These are phyloP conservation scores for Phyllotis vaccarum DNA, from an alignment of 2,797 vertebrate genomes.

Conservation along the genomic window DNA sequence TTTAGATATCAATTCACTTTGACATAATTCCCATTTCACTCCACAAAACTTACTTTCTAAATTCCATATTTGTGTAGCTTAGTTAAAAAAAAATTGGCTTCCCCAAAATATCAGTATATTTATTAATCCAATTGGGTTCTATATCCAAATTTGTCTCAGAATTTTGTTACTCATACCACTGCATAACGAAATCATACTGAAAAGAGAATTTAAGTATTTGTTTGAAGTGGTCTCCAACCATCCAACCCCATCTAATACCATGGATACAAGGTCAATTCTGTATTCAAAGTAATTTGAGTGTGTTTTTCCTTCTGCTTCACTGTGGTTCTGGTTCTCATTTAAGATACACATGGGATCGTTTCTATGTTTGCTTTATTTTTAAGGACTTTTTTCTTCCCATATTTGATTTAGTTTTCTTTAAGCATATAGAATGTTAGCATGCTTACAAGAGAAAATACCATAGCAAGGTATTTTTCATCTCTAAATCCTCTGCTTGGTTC, in stretches of 20 bases:
- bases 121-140: background rate
- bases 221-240: background rate
- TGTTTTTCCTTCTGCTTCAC: background rate
- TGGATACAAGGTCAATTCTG: background rate
- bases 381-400: background rate
- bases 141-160: constrained; percentile 11
- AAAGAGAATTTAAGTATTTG: background rate
- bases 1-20: background rate
- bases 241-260: background rate
- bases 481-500: background rate
- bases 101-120: background rate
- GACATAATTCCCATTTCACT: background rate
- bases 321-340: constrained; percentile 36
- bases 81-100: background rate
- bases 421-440: background rate
- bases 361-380: constrained; percentile 13
- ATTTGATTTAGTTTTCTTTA: background rate
- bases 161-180: background rate
- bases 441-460: background rate
- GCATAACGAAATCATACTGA: background rate
- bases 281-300: background rate
- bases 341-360: background rate
- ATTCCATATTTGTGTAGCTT: background rate
- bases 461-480: background rate
- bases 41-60: background rate